Conservation (phyloP, 2,888 invertebrate species). For the Drepanosiphum platanoidis region DNA sequence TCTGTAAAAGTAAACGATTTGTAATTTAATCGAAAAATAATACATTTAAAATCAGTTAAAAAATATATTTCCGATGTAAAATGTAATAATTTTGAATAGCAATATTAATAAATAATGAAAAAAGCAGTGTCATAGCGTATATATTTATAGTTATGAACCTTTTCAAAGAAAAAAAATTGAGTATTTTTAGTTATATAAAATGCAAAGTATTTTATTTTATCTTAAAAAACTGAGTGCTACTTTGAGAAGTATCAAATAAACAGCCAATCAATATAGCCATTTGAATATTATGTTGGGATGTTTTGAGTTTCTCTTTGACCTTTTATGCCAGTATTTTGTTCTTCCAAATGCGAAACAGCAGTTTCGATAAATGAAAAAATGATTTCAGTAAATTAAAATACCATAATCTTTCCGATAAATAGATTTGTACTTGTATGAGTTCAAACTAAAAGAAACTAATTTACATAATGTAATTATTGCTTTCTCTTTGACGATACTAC, state of each 20-base stretch:
- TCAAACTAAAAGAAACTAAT: slow-evolving; percentile 26
- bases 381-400: slow-evolving; percentile 25
- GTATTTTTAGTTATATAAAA: neutral
- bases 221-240: neutral
- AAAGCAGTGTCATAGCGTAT: neutral
- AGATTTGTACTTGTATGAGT: neutral
- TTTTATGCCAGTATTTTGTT: neutral
- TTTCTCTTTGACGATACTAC: neutral
- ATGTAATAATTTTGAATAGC: too few species aligned
- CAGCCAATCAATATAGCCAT: neutral
- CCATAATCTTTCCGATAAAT: neutral
- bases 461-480: slow-evolving; percentile 16
- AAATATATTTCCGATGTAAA: neutral
- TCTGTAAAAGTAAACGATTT: neutral
- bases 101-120: too few species aligned
- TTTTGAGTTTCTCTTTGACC: neutral
- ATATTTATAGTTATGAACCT: neutral
- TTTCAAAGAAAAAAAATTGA: too few species aligned
- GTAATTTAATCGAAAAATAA: neutral
- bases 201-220: neutral
- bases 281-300: neutral
- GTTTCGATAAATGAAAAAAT: neutral
- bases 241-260: too few species aligned
- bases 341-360: too few species aligned
- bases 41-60: neutral